Evolutionary conservation across 2,113 vertebrate species (phyloP).

Genomic region (Cochlearius cochlearius): DNA sequence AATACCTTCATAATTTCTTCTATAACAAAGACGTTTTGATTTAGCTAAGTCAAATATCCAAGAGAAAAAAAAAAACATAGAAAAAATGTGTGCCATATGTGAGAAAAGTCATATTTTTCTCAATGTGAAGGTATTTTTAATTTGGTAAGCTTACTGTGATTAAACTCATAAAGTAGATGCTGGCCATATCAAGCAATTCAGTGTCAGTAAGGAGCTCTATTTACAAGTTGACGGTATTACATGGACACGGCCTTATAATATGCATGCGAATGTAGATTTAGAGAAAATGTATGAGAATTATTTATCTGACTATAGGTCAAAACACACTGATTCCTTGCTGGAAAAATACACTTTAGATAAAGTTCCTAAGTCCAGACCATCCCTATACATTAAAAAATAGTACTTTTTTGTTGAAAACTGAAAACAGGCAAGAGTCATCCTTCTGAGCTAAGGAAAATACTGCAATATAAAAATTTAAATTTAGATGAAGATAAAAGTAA

Average conservation of each 20-base stretch:
- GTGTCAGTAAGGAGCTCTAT: background rate
- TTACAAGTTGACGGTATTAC: background rate
- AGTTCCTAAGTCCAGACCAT: background rate
- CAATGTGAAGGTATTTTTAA: background rate
- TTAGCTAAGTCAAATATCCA: background rate
- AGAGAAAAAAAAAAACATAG: background rate
- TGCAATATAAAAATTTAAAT: background rate
- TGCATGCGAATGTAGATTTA: background rate
- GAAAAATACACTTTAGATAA: background rate
- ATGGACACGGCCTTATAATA: background rate
- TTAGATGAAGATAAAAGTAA: background rate
- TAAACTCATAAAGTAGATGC: background rate
- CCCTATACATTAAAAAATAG: background rate
- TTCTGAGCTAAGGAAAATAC: background rate
- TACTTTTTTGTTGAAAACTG: background rate
- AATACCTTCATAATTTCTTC: background rate
- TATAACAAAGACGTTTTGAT: background rate
- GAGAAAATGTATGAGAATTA: background rate
- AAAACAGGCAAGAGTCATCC: background rate
- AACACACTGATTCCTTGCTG: background rate
- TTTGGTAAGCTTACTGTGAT: background rate
- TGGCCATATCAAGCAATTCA: rapidly evolving
- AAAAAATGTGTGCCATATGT: background rate
- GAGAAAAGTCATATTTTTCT: background rate
- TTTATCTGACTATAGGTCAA: background rate